These are phyloP conservation scores for Nycticebus coucang DNA, from an alignment of 2,113 vertebrate genomes.

Conservation along the genomic window DNA sequence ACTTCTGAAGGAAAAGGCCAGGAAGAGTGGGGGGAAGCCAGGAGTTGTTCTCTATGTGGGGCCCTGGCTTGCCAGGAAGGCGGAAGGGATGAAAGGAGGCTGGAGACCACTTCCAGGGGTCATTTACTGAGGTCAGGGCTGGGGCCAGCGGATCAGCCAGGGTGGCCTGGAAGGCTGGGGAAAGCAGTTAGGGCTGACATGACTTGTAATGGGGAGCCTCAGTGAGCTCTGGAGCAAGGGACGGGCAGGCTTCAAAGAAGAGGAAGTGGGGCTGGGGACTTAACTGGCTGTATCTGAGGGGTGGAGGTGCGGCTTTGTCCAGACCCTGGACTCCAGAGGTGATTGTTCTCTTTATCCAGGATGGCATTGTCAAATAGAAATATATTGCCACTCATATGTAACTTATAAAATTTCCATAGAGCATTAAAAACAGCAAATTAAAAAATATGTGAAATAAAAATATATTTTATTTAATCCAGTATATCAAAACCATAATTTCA, in stretches of 20 bases:
- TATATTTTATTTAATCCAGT: not conserved
- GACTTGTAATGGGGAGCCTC: not conserved
- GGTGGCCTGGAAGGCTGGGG: not conserved
- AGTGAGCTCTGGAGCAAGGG: not conserved
- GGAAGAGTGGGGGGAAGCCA: not conserved
- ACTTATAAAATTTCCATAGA: not conserved
- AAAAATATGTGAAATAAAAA: not conserved
- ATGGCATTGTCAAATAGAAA: not conserved
- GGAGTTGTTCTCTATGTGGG: not conserved
- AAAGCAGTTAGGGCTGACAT: not conserved
- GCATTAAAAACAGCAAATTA: not conserved
- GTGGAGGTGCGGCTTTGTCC: not conserved
- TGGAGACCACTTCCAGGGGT: not conserved
- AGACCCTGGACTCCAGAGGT: not conserved
- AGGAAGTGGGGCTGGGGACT: not conserved
- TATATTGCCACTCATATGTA: not conserved
- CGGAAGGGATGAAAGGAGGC: not conserved
- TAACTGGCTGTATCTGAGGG: accelerated
- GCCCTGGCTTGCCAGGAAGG: not conserved
- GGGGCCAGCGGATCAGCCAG: not conserved
- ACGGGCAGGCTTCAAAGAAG: not conserved
- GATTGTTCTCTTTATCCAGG: not conserved
- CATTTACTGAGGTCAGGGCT: not conserved
- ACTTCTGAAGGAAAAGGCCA: constrained; percentile 60
- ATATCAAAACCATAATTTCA: not conserved